A percentile compares a stretch with the other conserved stretches of the same genome.
phyloP scores from a whole-genome alignment of 2,113 vertebrate genomes.

The Tachycineta bicolor region DNA sequence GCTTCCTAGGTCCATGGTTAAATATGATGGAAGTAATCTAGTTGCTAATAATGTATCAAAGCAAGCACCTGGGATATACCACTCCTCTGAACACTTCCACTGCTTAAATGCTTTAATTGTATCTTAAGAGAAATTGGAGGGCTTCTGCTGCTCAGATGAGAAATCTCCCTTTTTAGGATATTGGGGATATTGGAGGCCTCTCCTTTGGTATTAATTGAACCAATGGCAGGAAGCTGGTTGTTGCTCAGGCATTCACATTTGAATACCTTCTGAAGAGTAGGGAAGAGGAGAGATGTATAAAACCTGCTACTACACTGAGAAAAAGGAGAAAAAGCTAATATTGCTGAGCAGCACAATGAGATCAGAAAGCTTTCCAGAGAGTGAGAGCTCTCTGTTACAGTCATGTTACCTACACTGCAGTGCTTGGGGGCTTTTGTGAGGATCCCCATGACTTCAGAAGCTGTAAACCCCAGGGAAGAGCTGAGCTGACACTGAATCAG shows the following conservation, averaged over 20 bases:
- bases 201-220: background rate
- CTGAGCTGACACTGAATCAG: background rate
- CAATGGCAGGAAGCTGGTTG: background rate
- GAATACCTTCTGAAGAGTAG: background rate
- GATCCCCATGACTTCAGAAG: background rate
- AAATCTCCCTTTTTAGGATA: background rate
- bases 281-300: background rate
- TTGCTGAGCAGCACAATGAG: background rate
- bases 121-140: background rate
- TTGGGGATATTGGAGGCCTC: background rate
- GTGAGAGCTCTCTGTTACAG: background rate
- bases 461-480: background rate
- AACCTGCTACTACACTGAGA: background rate
- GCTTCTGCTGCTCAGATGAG: background rate
- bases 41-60: background rate
- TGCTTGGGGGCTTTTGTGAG: background rate
- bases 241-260: background rate
- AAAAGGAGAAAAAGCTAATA: background rate
- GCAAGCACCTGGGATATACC: background rate
- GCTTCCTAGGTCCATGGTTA: background rate
- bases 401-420: background rate
- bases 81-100: background rate
- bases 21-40: background rate
- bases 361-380: background rate
- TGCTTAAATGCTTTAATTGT: background rate